Conservation (phyloP, 1,140 invertebrate species). For the Drosophila grimshawi region DNA sequence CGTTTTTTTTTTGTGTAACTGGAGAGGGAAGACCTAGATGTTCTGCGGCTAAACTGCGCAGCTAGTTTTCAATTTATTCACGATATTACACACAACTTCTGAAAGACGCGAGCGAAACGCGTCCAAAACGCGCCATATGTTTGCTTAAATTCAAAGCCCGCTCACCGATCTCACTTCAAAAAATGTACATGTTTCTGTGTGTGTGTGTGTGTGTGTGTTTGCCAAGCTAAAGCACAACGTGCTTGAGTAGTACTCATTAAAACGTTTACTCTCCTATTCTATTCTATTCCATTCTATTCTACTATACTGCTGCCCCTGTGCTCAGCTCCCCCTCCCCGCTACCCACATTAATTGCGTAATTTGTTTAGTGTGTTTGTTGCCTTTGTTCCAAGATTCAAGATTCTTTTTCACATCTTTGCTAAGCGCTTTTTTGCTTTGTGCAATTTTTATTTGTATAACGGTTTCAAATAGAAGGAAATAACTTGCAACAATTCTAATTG, state of each 20-base stretch:
- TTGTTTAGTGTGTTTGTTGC: conserved; percentile 46
- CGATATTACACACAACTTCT: conserved; percentile 30
- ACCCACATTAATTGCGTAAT: conserved; percentile 58
- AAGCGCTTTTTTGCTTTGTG: conserved; percentile 17
- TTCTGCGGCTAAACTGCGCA: conserved; percentile 33
- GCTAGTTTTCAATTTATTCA: conserved; percentile 28
- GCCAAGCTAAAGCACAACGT: conserved; percentile 24
- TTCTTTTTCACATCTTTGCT: conserved; percentile 44
- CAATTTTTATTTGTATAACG: conserved; percentile 7
- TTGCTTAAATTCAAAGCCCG: conserved; percentile 30
- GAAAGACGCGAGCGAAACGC: conserved; percentile 52
- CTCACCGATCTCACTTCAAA: conserved; percentile 22
- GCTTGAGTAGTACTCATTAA: conserved; percentile 10
- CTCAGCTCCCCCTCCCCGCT: background rate
- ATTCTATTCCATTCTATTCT: background rate
- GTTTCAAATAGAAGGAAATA: background rate
- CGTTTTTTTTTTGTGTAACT: conserved; percentile 28
- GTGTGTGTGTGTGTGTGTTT: background rate
- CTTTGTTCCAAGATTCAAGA: conserved; percentile 12
- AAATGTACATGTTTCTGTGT: too few species aligned
- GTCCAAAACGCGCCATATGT: conserved; percentile 46
- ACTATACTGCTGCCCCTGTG: background rate
- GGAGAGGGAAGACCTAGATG: conserved; percentile 52
- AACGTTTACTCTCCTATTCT: conserved; percentile 36
- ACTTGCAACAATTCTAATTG: background rate